Percentiles rank a stretch among this genome's conserved stretches.
phyloP scores from a whole-genome alignment of 2,888 invertebrate species.

The Odontomyia ornata region DNA sequence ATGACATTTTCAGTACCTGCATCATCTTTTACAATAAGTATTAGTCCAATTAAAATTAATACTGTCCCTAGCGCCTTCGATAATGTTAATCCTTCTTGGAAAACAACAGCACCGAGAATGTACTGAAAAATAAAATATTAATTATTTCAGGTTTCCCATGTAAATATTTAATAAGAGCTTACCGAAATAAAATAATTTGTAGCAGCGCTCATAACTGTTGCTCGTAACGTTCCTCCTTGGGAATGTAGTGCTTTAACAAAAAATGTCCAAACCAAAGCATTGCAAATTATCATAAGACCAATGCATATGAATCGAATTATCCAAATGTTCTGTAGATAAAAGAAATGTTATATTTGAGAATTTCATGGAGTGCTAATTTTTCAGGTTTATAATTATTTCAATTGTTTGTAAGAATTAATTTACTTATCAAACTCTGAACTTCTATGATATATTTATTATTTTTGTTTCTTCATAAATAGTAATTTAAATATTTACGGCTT shows the following conservation, averaged over 20 bases:
- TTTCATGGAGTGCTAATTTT: background rate
- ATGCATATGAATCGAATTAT: slow-evolving; percentile 62
- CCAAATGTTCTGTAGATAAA: slow-evolving; percentile 58
- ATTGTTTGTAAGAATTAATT: too few relatives aligned
- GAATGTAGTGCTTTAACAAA: slow-evolving; percentile 70
- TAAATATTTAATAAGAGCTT: slow-evolving; percentile 45
- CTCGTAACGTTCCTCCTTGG: slow-evolving; percentile 67
- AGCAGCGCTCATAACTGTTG: slow-evolving; percentile 69
- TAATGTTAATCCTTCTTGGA: slow-evolving; percentile 4
- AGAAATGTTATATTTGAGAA: background rate
- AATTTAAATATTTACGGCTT: too few relatives aligned
- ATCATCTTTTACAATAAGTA: slow-evolving; percentile 57
- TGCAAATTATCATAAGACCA: slow-evolving; percentile 67
- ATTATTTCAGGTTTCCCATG: background rate
- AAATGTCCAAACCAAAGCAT: slow-evolving; percentile 68
- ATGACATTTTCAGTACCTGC: slow-evolving; percentile 52
- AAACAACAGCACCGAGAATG: slow-evolving; percentile 3
- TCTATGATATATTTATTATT: too few relatives aligned
- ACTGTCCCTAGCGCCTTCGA: background rate
- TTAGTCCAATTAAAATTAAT: slow-evolving; percentile 27
- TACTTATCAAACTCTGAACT: too few relatives aligned
- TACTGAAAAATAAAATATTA: background rate
- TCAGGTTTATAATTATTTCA: background rate
- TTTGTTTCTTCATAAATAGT: too few relatives aligned
- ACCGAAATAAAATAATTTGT: slow-evolving; percentile 71